Conservation (phyloP, 2,888 invertebrate species). For the Torymus auratus region DNA sequence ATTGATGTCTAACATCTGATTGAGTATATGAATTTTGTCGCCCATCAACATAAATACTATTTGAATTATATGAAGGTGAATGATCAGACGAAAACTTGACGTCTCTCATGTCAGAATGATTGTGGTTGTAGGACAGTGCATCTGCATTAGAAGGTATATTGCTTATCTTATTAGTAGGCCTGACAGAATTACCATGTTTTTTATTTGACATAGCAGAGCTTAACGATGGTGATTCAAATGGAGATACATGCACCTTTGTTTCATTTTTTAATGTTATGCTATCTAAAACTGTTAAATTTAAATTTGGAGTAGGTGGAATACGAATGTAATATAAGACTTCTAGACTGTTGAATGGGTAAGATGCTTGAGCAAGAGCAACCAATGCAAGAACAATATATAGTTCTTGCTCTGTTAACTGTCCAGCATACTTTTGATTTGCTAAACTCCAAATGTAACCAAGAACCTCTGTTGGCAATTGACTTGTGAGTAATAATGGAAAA, state of each 20-base stretch:
- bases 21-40: conserved; percentile 39
- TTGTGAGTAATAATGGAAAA: conserved; percentile 77
- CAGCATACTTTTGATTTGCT: conserved; percentile 77
- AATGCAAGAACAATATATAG: conserved; percentile 77
- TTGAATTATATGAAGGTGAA: conserved; percentile 21
- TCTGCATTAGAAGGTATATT: conserved; percentile 27
- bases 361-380: conserved; percentile 77
- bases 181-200: conserved; percentile 36
- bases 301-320: conserved; percentile 73
- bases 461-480: conserved; percentile 76
- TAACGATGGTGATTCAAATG: conserved; percentile 31
- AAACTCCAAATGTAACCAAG: conserved; percentile 78
- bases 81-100: conserved; percentile 45
- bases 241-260: conserved; percentile 26
- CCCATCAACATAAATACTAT: conserved; percentile 25
- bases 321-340: conserved; percentile 72
- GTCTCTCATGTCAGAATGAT: conserved; percentile 44
- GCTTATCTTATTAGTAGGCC: conserved; percentile 17
- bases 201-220: conserved; percentile 36
- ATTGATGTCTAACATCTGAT: conserved; percentile 56
- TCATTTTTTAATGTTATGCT: conserved; percentile 44
- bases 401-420: conserved; percentile 77
- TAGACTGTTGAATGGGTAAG: conserved; percentile 71
- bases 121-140: conserved; percentile 30
- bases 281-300: conserved; percentile 66